Conservation (phyloP, 2,888 invertebrate species). For the Brachyopa scutellaris region DNA sequence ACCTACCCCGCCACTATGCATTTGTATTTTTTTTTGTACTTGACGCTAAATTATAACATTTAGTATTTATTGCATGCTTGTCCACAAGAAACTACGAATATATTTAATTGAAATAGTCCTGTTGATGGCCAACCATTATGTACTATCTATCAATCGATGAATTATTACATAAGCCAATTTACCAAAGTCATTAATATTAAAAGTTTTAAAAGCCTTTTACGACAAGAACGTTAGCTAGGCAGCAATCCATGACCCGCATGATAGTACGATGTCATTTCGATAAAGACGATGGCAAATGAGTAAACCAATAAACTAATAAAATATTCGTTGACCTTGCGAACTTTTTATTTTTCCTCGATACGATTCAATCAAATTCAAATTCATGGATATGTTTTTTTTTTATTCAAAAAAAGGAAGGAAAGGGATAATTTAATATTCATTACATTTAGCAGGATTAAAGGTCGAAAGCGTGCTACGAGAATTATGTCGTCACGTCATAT, state of each 20-base stretch:
- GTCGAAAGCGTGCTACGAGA: too few species aligned
- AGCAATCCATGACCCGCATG: neutral
- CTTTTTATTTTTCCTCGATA: neutral
- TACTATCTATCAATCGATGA: neutral
- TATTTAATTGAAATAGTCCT: neutral
- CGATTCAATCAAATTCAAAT: neutral
- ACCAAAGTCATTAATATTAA: conserved; percentile 1
- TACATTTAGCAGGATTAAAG: too few species aligned
- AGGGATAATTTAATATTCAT: too few species aligned
- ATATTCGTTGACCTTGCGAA: neutral
- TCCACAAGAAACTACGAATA: neutral
- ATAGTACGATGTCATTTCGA: neutral
- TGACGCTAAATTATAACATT: too few species aligned
- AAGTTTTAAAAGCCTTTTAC: neutral
- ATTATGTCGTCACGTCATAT: too few species aligned
- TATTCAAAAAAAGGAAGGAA: too few species aligned
- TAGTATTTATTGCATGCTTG: too few species aligned
- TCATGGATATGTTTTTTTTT: too few species aligned
- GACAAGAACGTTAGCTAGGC: neutral
- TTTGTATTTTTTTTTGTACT: too few species aligned
- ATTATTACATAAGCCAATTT: neutral
- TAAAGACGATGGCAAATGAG: neutral
- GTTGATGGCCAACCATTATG: neutral
- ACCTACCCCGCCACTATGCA: too few species aligned
- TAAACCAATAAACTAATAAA: neutral